Conservation (phyloP, 2,113 vertebrate species). For the Microcebus murinus region DNA sequence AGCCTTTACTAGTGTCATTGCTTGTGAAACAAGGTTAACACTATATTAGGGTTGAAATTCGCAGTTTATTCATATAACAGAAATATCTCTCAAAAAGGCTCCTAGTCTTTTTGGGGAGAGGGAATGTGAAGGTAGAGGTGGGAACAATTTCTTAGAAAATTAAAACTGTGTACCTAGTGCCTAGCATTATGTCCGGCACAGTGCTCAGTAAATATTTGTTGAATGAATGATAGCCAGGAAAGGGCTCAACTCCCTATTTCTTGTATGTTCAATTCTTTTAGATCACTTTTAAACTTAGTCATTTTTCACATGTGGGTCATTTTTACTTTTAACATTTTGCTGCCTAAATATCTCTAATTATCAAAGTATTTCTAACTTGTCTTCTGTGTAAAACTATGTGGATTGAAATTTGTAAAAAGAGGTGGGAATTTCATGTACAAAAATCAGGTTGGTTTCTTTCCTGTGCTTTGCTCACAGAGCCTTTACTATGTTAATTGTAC, state of each 20-base stretch:
- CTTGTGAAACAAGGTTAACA: not conserved
- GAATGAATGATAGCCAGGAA: not conserved
- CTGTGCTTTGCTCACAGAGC: not conserved
- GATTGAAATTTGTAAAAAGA: conserved; percentile 3
- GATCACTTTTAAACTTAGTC: not conserved
- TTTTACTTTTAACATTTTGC: conserved; percentile 31
- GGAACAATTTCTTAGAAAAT: not conserved
- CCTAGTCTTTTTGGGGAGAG: not conserved
- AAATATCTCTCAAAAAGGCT: not conserved
- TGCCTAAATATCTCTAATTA: conserved; percentile 8
- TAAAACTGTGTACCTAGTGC: not conserved
- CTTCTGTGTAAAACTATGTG: not conserved
- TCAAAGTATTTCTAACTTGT: conserved; percentile 4
- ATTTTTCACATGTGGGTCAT: not conserved
- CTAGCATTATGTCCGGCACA: not conserved
- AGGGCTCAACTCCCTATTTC: not conserved
- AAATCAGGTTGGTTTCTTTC: not conserved
- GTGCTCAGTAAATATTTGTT: not conserved
- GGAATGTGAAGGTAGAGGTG: not conserved
- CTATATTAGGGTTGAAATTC: not conserved
- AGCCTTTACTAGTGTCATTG: not conserved
- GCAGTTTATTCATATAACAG: not conserved
- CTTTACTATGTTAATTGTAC: not conserved
- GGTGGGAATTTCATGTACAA: not conserved
- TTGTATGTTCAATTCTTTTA: conserved; percentile 32